Evolutionary conservation across 37 sponge, comb jelly and placozoan genomes (phyloP).

Genomic region (Haliclona indistincta): DNA sequence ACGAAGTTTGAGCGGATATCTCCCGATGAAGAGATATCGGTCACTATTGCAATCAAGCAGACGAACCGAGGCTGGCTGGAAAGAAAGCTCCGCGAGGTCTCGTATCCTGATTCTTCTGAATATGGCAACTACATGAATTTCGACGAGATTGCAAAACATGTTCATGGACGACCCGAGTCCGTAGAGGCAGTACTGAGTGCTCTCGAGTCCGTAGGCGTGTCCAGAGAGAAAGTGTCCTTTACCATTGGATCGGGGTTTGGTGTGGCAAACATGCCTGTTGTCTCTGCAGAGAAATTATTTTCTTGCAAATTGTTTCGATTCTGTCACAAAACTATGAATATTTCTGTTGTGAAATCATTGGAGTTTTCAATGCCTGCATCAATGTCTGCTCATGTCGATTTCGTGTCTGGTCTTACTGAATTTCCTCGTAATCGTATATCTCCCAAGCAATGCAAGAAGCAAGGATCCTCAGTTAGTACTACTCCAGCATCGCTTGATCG

Average conservation of each 20-base stretch:
- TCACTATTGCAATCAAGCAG: conserved; percentile 77
- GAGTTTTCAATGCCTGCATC: conserved; percentile 25
- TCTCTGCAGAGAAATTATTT: conserved; percentile 47
- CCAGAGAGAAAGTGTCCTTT: conserved; percentile 8
- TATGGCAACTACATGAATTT: conserved; percentile 83
- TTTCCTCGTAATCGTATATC: conserved; percentile 23
- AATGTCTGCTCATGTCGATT: conserved; percentile 53
- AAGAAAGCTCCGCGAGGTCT: conserved; percentile 57
- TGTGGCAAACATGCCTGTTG: conserved; percentile 32
- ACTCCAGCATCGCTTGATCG: conserved; percentile 62
- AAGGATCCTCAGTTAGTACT: background rate
- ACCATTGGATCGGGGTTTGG: conserved; percentile 73
- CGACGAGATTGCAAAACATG: conserved; percentile 67
- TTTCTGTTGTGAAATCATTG: conserved; percentile 14
- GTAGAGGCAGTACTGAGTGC: conserved; percentile 20
- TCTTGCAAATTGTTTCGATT: conserved; percentile 37
- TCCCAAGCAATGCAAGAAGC: background rate
- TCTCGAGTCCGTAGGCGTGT: conserved; percentile 28
- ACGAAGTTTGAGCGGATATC: no score
- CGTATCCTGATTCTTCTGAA: conserved; percentile 72
- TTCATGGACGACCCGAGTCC: conserved; percentile 62
- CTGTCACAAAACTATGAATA: background rate
- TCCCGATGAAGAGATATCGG: no score
- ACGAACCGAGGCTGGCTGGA: conserved; percentile 64
- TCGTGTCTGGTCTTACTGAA: conserved; percentile 60